A percentile compares a stretch with the other conserved stretches of the same genome.
Conservation (phyloP, 1,140 invertebrate genomes). For the Drosophila gunungcola region DNA sequence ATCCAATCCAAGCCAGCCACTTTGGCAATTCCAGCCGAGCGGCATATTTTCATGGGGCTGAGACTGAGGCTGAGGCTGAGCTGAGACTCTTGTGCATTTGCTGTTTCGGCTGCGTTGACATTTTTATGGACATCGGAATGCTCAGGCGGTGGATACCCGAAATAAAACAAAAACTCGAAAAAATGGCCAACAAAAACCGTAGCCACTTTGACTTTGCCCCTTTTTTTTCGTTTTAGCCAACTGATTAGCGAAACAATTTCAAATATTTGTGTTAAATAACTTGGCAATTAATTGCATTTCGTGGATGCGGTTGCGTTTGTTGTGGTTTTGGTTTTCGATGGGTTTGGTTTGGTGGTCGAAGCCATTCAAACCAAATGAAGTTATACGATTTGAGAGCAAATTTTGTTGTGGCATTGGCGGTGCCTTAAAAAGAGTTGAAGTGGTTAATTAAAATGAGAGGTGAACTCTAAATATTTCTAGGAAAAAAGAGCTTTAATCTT, state of each 20-base stretch:
- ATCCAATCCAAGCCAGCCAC: conserved; percentile 34
- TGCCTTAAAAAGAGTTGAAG: conserved; percentile 36
- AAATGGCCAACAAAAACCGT: conserved; percentile 23
- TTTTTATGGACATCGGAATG: conserved; percentile 79
- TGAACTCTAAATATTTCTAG: neutral
- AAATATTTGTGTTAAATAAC: conserved; percentile 72
- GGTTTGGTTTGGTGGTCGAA: neutral
- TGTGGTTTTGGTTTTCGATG: conserved; percentile 39
- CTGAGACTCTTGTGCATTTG: conserved; percentile 28
- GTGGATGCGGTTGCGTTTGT: conserved; percentile 53
- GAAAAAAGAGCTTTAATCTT: neutral
- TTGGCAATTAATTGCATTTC: conserved; percentile 68
- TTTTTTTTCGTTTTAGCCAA: conserved; percentile 38
- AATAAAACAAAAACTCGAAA: conserved; percentile 12
- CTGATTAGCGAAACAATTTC: conserved; percentile 67
- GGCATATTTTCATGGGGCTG: conserved; percentile 50
- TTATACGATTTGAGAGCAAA: conserved; percentile 38
- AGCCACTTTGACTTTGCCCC: conserved; percentile 58
- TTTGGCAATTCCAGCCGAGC: conserved; percentile 64
- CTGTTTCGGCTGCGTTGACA: conserved; percentile 68
- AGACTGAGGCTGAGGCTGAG: conserved; percentile 8
- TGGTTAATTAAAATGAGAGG: conserved; percentile 7
- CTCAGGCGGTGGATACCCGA: conserved; percentile 26
- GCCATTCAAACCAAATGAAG: conserved; percentile 46
- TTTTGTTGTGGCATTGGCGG: conserved; percentile 42